Base-by-base conservation (phyloP, 2,888 invertebrate species). In the Epistrophe eligans region DNA sequence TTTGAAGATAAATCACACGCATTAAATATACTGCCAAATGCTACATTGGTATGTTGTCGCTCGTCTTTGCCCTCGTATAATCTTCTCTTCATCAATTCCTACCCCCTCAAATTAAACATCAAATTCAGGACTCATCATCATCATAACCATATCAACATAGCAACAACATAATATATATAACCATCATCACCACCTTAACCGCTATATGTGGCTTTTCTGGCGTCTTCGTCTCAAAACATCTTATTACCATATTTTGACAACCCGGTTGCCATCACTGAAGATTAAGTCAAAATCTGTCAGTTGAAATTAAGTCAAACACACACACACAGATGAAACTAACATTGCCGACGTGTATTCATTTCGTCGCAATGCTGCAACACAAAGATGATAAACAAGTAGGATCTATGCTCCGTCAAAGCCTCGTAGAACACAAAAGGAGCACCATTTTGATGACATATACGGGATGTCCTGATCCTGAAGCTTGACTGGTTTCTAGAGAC, bases 271-370 rank as follows among this genome's bases (percentile, higher is more conserved):
- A 72, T 72, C 72, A 58, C 72, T 43, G 57, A 48, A 72, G 72
- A 72, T 72, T 72, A 72, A 72, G 72, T 72, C 72, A 58, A 87
- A 87, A 87, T 79, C 87, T 83, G 87, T 87, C 87, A 79, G 55
- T 73, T 87, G 87, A 79, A 83, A 87, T 87, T 82, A 87, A 87
- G 82, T 70, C 84, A 81, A 79, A 80, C 84, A 67, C 77, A 73
- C 48, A 35, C 52, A 57, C 48, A 40, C 60, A 48, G 43, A 52
- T 55, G 10, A 38, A 4, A 15, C 38, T 19, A 52, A 32, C 55
- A 55, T 32, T 32, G 7, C 15, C 17, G 17, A 0, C 15, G 13
- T 15, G 52, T 55, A 24, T 24, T 24, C 3, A 55, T 28, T 28
- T 52, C 57, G 66, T 50, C 55, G 70, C 70, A 70, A 40, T 70